Evolutionary conservation across 2,797 vertebrate species (phyloP), one percentile per base, ranked within the genome.

Genomic region (Gymnothorax javanicus): DNA sequence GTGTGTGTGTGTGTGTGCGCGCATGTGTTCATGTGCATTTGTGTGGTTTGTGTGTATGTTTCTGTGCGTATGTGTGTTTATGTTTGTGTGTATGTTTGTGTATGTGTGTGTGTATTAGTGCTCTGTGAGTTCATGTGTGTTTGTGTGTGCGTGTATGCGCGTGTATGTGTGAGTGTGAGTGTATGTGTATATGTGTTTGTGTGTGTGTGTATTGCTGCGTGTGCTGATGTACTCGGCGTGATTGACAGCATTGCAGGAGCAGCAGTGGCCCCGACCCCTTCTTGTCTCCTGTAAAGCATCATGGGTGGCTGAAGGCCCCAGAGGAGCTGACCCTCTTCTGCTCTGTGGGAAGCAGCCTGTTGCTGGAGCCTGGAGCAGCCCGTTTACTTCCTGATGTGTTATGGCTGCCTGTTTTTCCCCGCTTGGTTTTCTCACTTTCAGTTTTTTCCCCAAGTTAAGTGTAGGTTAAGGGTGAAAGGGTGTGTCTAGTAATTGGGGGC

Each of bases 401-500:
- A 43, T 43, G 33, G 33, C 33, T 43, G 33, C 33, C 33, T 43
- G 33, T 43, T 43, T 43, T 43, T 43, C 33, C 33, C 33, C 33
- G 33, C 33, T 43, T 43, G 33, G 33, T 43, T 43, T 43, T 43
- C 33, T 43, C 33, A 43, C 33, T 43, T 43, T 43, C 33, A 43
- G 33, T 43, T 43, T 43, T 43, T 43, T 43, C 33, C 33, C 33
- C 33, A 1, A 43, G 33, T 43, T 43, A 43, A 43, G 33, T 43
- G 33, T 43, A 1, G 33, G 33, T 43, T 43, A 43, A 43, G 69
- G 84, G 82, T 82, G 67, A 43, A 82, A 81, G 89, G 88, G 85
- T 89, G 86, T 56, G 87, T 62, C 17, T 20, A 79, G 84, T 77
- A 56, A 85, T 52, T 89, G 89, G 84, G 89, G 91, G 89, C 89